These are phyloP conservation scores for Anthopleura sola DNA, from an alignment of 64 coral and sea anemone species.

Conservation along the genomic window DNA sequence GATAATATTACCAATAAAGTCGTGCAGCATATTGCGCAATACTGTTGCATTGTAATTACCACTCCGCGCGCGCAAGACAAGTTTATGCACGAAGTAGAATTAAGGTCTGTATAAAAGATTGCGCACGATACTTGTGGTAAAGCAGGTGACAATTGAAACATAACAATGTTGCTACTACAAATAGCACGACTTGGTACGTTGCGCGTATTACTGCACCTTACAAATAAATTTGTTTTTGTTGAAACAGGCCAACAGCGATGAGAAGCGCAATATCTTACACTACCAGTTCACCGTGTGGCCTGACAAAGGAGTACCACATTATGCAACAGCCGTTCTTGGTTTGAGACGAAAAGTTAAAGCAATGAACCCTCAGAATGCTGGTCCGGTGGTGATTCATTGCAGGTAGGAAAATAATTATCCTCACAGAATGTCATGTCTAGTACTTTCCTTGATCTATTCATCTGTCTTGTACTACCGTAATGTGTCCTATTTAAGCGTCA, in stretches of 20 bases:
- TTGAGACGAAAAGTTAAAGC: conserved; percentile 35
- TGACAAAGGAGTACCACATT: conserved; percentile 59
- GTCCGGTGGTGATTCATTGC: conserved; percentile 28
- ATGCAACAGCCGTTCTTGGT: conserved; percentile 52
- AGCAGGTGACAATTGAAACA: too few relatives aligned
- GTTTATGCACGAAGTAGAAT: too few relatives aligned
- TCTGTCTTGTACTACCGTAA: too few relatives aligned
- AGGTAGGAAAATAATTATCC: neutral
- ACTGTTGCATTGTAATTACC: too few relatives aligned
- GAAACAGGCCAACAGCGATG: neutral
- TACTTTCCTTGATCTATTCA: too few relatives aligned
- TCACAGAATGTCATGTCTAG: too few relatives aligned
- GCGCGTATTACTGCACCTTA: neutral
- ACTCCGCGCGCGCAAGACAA: too few relatives aligned
- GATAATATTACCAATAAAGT: too few relatives aligned
- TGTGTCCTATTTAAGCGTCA: too few relatives aligned
- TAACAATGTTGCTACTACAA: neutral
- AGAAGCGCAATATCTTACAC: conserved; percentile 38
- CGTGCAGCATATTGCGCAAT: too few relatives aligned
- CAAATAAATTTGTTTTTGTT: neutral
- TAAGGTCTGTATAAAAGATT: too few relatives aligned
- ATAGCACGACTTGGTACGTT: neutral
- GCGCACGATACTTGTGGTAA: too few relatives aligned
- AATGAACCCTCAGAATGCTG: neutral
- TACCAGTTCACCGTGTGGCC: conserved; percentile 75